Evolutionary conservation across 2,113 vertebrate species (phyloP).

Genomic region (Ia io): DNA sequence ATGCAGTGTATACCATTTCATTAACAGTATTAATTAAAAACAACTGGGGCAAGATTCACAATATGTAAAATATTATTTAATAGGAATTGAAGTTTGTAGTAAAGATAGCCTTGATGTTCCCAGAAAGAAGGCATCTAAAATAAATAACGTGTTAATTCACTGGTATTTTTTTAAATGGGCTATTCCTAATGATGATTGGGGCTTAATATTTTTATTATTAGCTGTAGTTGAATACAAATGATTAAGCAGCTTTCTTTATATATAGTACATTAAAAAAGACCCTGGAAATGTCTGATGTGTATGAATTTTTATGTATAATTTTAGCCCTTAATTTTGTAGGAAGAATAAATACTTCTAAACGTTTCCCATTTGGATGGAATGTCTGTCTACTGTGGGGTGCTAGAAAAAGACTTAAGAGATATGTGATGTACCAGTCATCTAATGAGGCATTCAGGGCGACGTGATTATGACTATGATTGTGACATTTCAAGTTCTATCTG

Average conservation of each 20-base stretch:
- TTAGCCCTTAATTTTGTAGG: background rate
- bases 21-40: background rate
- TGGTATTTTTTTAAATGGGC: background rate
- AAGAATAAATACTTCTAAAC: background rate
- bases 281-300: background rate
- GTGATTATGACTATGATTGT: background rate
- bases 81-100: background rate
- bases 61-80: background rate
- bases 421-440: background rate
- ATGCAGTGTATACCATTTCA: background rate
- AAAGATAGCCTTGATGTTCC: background rate
- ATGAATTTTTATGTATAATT: background rate
- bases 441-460: background rate
- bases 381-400: background rate
- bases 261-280: background rate
- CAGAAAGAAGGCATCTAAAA: background rate
- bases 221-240: background rate
- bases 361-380: background rate
- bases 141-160: background rate
- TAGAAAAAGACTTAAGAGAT: slow-evolving; percentile 6
- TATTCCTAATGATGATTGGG: background rate
- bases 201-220: slow-evolving; percentile 19
- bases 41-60: background rate
- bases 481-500: background rate
- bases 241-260: background rate